Evolutionary conservation across 2,888 invertebrate genomes (phyloP), one percentile per base, ranked within the genome.

Genomic region (Blera fallax): DNA sequence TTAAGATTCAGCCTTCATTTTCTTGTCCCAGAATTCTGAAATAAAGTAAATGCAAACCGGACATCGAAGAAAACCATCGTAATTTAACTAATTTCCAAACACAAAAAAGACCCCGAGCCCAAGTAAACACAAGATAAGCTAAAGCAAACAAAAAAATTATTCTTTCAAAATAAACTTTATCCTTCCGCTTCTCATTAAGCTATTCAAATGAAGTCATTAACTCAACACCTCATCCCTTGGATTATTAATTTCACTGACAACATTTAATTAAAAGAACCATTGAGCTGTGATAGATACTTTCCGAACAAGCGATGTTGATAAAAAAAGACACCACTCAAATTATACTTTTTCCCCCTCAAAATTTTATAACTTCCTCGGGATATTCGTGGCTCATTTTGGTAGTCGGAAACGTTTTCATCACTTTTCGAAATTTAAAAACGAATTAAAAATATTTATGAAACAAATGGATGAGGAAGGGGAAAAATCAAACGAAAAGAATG

Each of bases 121-220:
- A n/a, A n/a, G n/a, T n/a, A n/a, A n/a, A n/a, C n/a, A n/a, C n/a
- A n/a, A n/a, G n/a, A n/a, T n/a, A n/a, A n/a, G n/a, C n/a, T n/a
- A n/a, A n/a, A n/a, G n/a, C n/a, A n/a, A n/a, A 32, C 32, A 10
- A 32, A 32, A 32, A 7, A 32, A 7, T 7, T 7, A 29, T 29
- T 5, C 5, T 3, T 8, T 6, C 18, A 50, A 50, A 50, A 21
- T 24, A 10, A 1, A 50, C 16, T 29, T 1, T 7, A 11, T 24
- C 52, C 54, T 54, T 58, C 37, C 58, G 32, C 3, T 10, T 32
- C 11, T 37, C 37, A 58, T 37, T 58, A 58, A 7, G 11, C 34
- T 34, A 65, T 65, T 65, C 21, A 50, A 67, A 52, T 50, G 52
- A 52, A 50, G 48, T 65, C 65, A 65, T 65, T 65, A 67, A 67